Base-by-base conservation (phyloP, 2,797 vertebrate genomes). In the Periophthalmus magnuspinnatus region DNA sequence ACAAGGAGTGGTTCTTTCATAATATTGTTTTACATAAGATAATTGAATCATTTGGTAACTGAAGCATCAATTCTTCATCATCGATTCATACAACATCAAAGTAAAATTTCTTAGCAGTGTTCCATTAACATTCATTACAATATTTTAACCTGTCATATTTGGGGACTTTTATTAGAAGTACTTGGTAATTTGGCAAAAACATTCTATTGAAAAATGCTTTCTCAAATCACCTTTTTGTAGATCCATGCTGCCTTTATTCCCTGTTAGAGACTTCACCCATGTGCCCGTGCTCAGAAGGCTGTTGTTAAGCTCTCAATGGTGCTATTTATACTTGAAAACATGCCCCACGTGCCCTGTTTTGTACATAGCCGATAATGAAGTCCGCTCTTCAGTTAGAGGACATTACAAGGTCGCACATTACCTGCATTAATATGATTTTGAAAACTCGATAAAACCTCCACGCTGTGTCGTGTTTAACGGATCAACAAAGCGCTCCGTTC, bases 281-380 rank as follows among this genome's bases (percentile, higher is more conserved):
- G 50, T n/a, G 19, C 8, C 7, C 7, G 19, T 21, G 50, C 50
- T 50, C 17, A 21, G 50, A 52, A 52, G 50, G 50, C 50, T 52
- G 47, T 48, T 48, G 47, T 48, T 16, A 48, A 48, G 6, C 47
- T 48, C 47, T 19, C 19, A 8, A 3, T 9, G 50, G 50, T 3
- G 50, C 50, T 52, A 52, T 52, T 52, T 21, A 52, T 52, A 52
- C 50, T 52, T 21, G 50, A 52, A 52, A 52, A 52, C 50, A 52
- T 52, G 50, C n/a, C 50, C 50, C n/a, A 9, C 50, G 7, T 6
- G 50, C 6, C 50, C 50, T 56, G 54, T 56, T 56, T 24, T 56
- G 54, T 28, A 56, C 21, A 22, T 24, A 0, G 22, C 21, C 22
- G 6, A 21, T 52, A 52, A 52, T 52, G 50, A 52, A 52, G 19